phyloP scores from a whole-genome alignment of 2,113 vertebrate species.

The Sinosuthora webbiana region DNA sequence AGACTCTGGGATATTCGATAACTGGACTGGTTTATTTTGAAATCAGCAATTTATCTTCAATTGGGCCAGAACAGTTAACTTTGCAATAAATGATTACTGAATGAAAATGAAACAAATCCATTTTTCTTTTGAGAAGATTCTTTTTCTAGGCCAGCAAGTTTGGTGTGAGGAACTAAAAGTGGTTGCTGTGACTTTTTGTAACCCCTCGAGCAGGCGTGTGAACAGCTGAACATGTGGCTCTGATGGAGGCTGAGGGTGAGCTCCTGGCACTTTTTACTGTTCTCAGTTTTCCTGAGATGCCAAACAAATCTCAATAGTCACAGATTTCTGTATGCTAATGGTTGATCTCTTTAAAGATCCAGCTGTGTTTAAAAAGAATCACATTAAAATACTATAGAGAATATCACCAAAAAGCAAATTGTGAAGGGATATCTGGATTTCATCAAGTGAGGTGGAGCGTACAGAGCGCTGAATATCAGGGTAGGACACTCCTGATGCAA shows the following conservation, averaged over 20 bases:
- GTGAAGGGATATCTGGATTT: not conserved
- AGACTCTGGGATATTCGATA: not conserved
- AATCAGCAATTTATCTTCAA: not conserved
- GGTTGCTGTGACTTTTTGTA: constrained; percentile 56
- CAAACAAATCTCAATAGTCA: not conserved
- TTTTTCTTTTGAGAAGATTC: not conserved
- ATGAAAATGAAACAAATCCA: too few relatives aligned
- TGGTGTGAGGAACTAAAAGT: constrained; percentile 59
- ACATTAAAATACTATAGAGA: not conserved
- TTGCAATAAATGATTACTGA: not conserved
- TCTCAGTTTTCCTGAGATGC: not conserved
- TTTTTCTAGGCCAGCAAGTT: constrained; percentile 19
- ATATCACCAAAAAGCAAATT: not conserved
- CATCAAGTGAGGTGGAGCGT: not conserved
- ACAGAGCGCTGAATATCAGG: not conserved
- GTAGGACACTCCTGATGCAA: not conserved
- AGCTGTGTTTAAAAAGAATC: not conserved
- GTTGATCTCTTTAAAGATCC: not conserved
- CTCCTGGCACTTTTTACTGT: constrained; percentile 62
- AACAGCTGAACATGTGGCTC: constrained; percentile 77
- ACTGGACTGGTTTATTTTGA: not conserved
- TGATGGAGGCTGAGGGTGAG: not conserved
- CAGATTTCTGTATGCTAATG: not conserved
- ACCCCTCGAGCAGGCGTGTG: constrained; percentile 56
- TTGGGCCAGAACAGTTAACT: constrained; percentile 11